Base-by-base conservation (phyloP, 64 coral and sea anemone species). In the Acropora tenuis region DNA sequence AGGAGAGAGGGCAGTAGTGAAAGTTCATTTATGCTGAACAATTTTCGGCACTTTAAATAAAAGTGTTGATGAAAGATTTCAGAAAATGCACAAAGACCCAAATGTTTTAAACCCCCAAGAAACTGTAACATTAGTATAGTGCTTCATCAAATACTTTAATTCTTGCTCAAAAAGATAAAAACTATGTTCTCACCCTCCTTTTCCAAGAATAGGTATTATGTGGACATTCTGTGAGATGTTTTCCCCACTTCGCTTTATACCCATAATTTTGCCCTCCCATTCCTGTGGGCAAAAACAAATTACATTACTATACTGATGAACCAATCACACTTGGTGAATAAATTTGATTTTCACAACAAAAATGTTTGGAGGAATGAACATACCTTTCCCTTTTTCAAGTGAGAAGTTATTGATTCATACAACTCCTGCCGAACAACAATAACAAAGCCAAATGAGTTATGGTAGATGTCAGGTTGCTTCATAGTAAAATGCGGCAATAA, bases 331-430 rank as follows among this genome's bases (percentile, higher is more conserved):
- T 5, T 10, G 3, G 0, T 55, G 52, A 30, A 30, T 30, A 30
- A 30, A 30, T 30, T 30, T 30, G 30, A 30, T 30, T 30, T 30
- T 30, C 30, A 30, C 30, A 3, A 82, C 48, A 20, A n/a, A 47
- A 12, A 50, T 47, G 76, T 11, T 8, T 10, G 80, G 6, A 61
- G 47, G 46, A 10, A 11, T 12, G 48, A 13, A 16, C 88, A 58
- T 55, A 96, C 91, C 92, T 96, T 99, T 18, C 97, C 97, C 74
- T 99, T 99, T 76, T 99, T 96, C 52, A 99, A 60, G 53, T 94
- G 91, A 17, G 94, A 83, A 75, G 94, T 89, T 69, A 99, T 96
- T 42, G 94, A 91, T 86, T 99, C 97, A 92, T 94, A 93, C 55
- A 91, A 79, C 78, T 95, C 97, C 97, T 99, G 47, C 41, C 45